Base-by-base conservation (phyloP, 2,797 vertebrate species). In the Fistularia tabacaria region DNA sequence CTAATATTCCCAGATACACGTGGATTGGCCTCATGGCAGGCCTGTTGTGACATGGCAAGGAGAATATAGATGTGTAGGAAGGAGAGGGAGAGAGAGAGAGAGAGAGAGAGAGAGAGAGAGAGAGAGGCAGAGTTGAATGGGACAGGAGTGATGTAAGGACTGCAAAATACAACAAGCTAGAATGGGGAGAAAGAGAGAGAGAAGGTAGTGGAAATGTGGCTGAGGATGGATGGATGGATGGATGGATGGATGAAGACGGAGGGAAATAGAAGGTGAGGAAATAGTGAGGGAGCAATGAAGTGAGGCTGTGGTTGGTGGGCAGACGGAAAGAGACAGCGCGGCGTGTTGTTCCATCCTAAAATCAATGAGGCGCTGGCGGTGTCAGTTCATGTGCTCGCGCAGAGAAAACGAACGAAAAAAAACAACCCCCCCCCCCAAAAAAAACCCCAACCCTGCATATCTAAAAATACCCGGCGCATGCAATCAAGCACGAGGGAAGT, bases 281-380 rank as follows among this genome's bases (percentile, higher is more conserved):
- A 62, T 54, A 40, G 55, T 60, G 46, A 43, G 46, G 40, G 54
- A 57, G 49, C 0, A n/a, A 25, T 63, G 55, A 49, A 65, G 56
- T 62, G 61, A 66, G 47, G 64, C 38, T 42, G 47, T 40, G 51
- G 38, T 44, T 54, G 60, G 40, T 11, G 39, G 37, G 62, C 41
- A 55, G 66, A 59, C 37, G 42, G 51, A 63, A 49, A 59, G 45
- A 42, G 41, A 12, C 12, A 9, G 41, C 5, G 41, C 10, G 41
- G 41, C 1, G 1, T 42, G 41, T 10, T 10, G 57, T 51, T 8
- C 49, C 57, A 59, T 48, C 38, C 52, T 51, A 68, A 80, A 83
- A 87, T 85, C 83, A 79, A 79, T 85, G 74, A 52, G 36, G 55
- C 59, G 66, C 74, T 65, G 68, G 48, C 63, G 79, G 63, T 66